Conservation (phyloP, 2,797 vertebrate genomes). For the Urosaurus nigricauda region DNA sequence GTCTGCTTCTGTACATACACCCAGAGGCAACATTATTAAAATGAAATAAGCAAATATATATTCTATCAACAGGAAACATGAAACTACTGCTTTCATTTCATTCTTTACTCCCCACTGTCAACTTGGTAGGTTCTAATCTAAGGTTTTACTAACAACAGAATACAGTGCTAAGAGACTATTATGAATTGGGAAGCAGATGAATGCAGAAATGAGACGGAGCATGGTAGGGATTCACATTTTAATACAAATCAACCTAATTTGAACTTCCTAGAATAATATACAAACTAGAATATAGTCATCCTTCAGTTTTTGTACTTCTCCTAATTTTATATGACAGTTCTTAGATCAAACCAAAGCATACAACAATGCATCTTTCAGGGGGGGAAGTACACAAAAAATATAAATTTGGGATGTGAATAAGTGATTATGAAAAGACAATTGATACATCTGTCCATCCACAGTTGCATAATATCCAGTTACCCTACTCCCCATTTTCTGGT, state of each 20-base stretch:
- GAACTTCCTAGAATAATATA: neutral
- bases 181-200: neutral
- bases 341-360: neutral
- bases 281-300: neutral
- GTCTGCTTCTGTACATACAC: neutral
- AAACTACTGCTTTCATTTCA: conserved; percentile 17
- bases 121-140: neutral
- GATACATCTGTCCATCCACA: too few relatives aligned
- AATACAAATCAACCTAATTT: neutral
- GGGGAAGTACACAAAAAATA: too few relatives aligned
- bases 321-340: too few relatives aligned
- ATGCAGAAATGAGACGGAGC: neutral
- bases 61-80: conserved; percentile 11
- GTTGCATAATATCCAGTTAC: too few relatives aligned
- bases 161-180: neutral
- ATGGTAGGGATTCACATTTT: neutral
- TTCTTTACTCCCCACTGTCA: conserved; percentile 14
- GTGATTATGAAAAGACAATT: too few relatives aligned
- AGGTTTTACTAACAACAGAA: neutral
- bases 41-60: conserved; percentile 47
- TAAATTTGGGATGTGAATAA: too few relatives aligned
- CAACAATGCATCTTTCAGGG: neutral
- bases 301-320: neutral
- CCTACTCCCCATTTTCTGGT: too few relatives aligned
- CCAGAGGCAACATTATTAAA: conserved; percentile 29